phyloP scores from a whole-genome alignment of 2,888 invertebrate genomes.

The Apoderus coryli region DNA sequence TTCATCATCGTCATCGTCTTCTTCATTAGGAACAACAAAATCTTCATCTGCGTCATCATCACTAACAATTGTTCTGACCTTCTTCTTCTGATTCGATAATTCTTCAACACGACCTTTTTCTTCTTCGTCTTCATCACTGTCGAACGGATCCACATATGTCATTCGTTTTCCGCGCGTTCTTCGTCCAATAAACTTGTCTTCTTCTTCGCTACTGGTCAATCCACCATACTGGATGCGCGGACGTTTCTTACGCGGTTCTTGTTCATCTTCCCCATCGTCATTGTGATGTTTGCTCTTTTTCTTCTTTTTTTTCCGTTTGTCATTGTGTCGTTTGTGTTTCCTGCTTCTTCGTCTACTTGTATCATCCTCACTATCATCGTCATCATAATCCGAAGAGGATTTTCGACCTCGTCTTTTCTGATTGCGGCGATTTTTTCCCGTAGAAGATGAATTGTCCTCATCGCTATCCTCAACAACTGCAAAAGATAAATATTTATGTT shows the following conservation, averaged over 20 bases:
- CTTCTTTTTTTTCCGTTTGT: conserved; percentile 33
- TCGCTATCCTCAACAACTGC: no score
- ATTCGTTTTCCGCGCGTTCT: conserved; percentile 60
- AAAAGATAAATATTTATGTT: conserved; percentile 2
- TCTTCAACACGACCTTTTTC: no score
- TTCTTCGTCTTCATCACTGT: conserved; percentile 55
- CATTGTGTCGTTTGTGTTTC: no score
- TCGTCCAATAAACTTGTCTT: conserved; percentile 40
- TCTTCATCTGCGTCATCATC: conserved; percentile 40
- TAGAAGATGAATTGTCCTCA: no score
- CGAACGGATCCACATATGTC: conserved; percentile 61
- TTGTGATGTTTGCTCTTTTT: conserved; percentile 29
- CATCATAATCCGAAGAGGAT: conserved; percentile 40
- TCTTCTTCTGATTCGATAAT: conserved; percentile 12
- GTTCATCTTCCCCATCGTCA: conserved; percentile 31
- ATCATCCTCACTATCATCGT: conserved; percentile 34
- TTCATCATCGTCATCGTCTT: conserved; percentile 15
- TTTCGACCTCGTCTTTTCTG: no score
- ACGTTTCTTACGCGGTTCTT: conserved; percentile 27
- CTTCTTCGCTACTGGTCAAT: conserved; percentile 35
- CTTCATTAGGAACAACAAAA: conserved; percentile 33
- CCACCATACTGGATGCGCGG: conserved; percentile 40
- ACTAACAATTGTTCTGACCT: conserved; percentile 21
- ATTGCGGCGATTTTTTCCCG: no score
- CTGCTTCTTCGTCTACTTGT: conserved; percentile 31